Evolutionary conservation across 2,797 vertebrate genomes (phyloP), one percentile per base, ranked within the genome.

Genomic region (Sebastes nivosus): DNA sequence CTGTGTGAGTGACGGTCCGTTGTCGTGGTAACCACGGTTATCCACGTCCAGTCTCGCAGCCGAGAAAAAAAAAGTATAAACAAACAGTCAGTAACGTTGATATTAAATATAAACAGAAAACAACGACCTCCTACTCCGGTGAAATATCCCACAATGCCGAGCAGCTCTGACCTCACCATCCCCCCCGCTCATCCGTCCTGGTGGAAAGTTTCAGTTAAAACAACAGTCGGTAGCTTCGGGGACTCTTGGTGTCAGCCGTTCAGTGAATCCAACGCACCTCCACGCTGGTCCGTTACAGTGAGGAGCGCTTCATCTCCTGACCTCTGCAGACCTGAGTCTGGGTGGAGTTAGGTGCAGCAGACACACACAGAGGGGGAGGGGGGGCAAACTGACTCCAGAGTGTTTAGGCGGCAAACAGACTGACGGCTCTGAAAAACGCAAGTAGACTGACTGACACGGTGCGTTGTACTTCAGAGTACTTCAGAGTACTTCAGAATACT

Each of bases 331-430:
- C 36, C 77, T 16, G 66, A 5, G 36, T 38, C 36, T n/a, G 50
- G 74, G 70, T 63, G 77, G 69, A 60, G 76, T 32, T 16, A 8
- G 42, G 42, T 6, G 38, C 27, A 59, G 34, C 58, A 5, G 42
- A 32, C 2, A 10, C 63, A 60, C 14, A 50, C 20, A n/a, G 22
- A 58, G 32, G 5, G 10, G 0, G 36, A 16, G 12, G 36, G 36
- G 5, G 36, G 6, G 32, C 14, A 5, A 52, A 34, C 34, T 3
- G 59, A 65, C 59, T 24, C 22, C 22, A 2, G 66, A 25, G 13
- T 1, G 34, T 32, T 60, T 2, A 80, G 77, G 50, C 36, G 6
- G 73, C 73, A 65, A 77, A 34, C 81, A 75, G 67, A 79, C 76
- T 75, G 77, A 64, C 24, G 9, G 65, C 32, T 75, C 11, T 2